Conservation (phyloP, 2,888 invertebrate genomes). For the Shargacucullia verbasci region DNA sequence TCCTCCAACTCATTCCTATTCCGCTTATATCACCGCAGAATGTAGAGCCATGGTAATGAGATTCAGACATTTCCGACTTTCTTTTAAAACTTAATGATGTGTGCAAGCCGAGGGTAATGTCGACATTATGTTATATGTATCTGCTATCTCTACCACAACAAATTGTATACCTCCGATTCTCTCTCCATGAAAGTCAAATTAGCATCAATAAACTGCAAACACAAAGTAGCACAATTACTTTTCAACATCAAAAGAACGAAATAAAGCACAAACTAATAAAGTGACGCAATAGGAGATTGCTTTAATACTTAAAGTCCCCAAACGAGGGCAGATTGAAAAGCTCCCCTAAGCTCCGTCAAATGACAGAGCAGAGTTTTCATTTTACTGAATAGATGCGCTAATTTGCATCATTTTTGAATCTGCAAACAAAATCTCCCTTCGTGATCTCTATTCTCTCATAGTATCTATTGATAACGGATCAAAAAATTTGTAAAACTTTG, state of each 20-base stretch:
- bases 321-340: slow-evolving; percentile 84
- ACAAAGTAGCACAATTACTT: slow-evolving; percentile 77
- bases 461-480: slow-evolving; percentile 23
- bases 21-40: slow-evolving; percentile 74
- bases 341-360: slow-evolving; percentile 79
- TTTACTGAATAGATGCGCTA: slow-evolving; percentile 85
- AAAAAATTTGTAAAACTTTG: slow-evolving; percentile 12
- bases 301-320: slow-evolving; percentile 84
- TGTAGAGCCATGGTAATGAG: slow-evolving; percentile 80
- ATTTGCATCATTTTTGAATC: slow-evolving; percentile 84
- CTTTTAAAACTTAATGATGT: slow-evolving; percentile 74
- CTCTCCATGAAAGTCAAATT: slow-evolving; percentile 51
- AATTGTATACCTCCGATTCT: slow-evolving; percentile 40
- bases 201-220: slow-evolving; percentile 61
- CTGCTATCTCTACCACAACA: slow-evolving; percentile 20
- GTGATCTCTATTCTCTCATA: slow-evolving; percentile 46
- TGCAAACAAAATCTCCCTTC: slow-evolving; percentile 49
- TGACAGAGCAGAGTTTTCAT: slow-evolving; percentile 81
- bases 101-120: slow-evolving; percentile 57
- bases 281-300: slow-evolving; percentile 85
- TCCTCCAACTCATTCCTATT: slow-evolving; percentile 81
- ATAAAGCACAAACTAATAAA: slow-evolving; percentile 86
- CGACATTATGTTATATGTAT: slow-evolving; percentile 46
- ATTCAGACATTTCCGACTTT: slow-evolving; percentile 77
- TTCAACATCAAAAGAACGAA: slow-evolving; percentile 85